Evolutionary conservation across 2,113 vertebrate species (phyloP), one percentile per base, ranked within the genome.

Genomic region (Hiodon tergisus): DNA sequence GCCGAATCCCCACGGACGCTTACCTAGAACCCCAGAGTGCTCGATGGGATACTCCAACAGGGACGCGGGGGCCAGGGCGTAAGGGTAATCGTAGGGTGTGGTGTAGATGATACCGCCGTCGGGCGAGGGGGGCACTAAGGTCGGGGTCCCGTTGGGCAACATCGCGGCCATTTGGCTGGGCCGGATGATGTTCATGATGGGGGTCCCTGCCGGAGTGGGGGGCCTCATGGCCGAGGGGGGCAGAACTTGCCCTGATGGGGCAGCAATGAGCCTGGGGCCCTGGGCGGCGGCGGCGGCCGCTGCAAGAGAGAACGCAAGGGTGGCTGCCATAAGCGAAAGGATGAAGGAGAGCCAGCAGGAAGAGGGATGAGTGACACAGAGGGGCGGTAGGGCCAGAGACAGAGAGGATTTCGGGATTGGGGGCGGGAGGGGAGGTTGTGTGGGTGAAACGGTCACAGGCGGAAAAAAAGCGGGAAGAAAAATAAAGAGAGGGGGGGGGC

Each of bases 281-380:
- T 93, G 92, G 79, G 91, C 88, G 77, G 90, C 89, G 2, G 90
- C 92, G 47, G 92, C 91, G 78, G 92, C 91, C 10, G 92, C 92
- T 93, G 92, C 91, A 93, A 92, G 90, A 93, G 92, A 93, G 87
- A 93, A 92, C 78, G 92, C 92, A 93, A 93, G 88, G 90, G 90
- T 85, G 87, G 90, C 91, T 92, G 90, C 89, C 88, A 86, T 91
- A 91, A 91, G 89, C 87, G 82, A 90, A 85, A 83, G 63, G 72
- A 77, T 16, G 75, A 72, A 76, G 57, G 73, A 75, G 54, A 78
- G 71, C 76, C 58, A 71, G 76, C 69, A 80, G 75, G 69, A 54
- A 71, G 52, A 61, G 65, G 75, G 58, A 57, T 59, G 66, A 48
- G 59, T 16, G 16, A 65, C 6, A 51, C 10, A 69, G 60, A 61